A percentile compares a stretch with the other conserved stretches of the same genome.
These are phyloP conservation scores for Maconellicoccus hirsutus DNA, from an alignment of 1,140 invertebrate genomes.

Conservation along the genomic window DNA sequence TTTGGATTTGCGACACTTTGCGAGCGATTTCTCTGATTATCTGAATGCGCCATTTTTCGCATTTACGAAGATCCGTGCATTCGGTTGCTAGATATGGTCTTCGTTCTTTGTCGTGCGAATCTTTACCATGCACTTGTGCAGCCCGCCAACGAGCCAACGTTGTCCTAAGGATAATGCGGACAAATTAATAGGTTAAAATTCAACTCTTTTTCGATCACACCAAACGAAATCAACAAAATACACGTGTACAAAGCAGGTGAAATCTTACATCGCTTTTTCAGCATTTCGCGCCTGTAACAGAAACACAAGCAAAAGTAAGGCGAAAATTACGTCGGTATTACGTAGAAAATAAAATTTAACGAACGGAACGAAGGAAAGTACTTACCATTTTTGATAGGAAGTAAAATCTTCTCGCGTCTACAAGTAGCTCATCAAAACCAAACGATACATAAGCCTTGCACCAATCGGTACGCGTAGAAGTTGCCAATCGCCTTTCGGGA, in stretches of 20 bases:
- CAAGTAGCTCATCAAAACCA: no score
- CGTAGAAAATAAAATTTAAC: no score
- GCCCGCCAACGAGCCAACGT: constrained; percentile 89
- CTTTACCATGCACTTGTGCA: constrained; percentile 60
- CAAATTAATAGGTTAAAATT: constrained; percentile 23
- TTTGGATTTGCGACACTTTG: constrained; percentile 99
- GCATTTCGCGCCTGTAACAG: constrained; percentile 60
- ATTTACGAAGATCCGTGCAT: constrained; percentile 76
- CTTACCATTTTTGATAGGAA: no score
- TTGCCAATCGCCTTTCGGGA: no score
- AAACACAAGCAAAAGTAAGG: constrained; percentile 25
- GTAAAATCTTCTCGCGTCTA: no score
- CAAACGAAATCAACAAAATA: background rate
- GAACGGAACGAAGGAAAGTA: no score
- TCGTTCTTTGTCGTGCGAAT: constrained; percentile 51
- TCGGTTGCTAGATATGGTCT: constrained; percentile 88
- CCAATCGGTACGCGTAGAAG: no score
- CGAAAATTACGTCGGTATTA: background rate
- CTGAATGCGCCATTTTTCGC: constrained; percentile 90
- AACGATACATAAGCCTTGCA: no score
- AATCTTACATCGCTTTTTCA: constrained; percentile 71
- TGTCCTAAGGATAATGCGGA: constrained; percentile 53
- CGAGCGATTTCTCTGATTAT: constrained; percentile 94
- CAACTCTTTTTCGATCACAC: background rate
- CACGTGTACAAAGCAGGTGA: background rate